Evolutionary conservation across 2,113 vertebrate genomes (phyloP).

Genomic region (Cyprinus carpio): DNA sequence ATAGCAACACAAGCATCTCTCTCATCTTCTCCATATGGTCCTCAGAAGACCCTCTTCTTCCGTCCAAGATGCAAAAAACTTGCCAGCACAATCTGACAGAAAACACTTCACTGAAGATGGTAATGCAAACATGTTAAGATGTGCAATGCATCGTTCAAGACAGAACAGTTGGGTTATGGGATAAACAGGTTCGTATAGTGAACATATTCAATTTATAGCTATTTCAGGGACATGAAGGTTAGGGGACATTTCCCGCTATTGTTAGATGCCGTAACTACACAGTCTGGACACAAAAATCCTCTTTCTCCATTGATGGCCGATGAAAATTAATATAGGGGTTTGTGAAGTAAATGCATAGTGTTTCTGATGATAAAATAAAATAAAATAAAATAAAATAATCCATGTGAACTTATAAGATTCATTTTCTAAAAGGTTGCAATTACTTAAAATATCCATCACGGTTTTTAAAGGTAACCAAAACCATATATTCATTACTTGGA

Average conservation of each 20-base stretch:
- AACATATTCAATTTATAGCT: not conserved
- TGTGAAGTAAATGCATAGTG: not conserved
- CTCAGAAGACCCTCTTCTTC: not conserved
- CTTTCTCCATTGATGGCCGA: not conserved
- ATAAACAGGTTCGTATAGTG: not conserved
- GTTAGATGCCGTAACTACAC: not conserved
- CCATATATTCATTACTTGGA: not conserved
- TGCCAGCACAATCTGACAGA: conserved; percentile 11
- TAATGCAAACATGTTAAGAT: not conserved
- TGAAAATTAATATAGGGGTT: not conserved
- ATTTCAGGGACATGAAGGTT: not conserved
- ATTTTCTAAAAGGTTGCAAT: not conserved
- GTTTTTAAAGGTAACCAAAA: not conserved
- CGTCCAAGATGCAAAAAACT: not conserved
- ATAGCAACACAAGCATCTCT: not conserved
- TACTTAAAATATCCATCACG: not conserved
- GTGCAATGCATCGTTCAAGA: not conserved
- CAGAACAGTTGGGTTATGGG: not conserved
- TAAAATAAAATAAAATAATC: not conserved
- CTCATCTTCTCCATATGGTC: not conserved
- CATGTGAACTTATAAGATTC: not conserved
- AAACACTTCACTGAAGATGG: conserved; percentile 14
- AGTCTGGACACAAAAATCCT: not conserved
- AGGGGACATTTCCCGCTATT: not conserved
- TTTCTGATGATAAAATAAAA: not conserved